Percentiles rank a stretch among this genome's conserved stretches.
Evolutionary conservation across 2,113 vertebrate genomes (phyloP).

Genomic region (Trachemys scripta): DNA sequence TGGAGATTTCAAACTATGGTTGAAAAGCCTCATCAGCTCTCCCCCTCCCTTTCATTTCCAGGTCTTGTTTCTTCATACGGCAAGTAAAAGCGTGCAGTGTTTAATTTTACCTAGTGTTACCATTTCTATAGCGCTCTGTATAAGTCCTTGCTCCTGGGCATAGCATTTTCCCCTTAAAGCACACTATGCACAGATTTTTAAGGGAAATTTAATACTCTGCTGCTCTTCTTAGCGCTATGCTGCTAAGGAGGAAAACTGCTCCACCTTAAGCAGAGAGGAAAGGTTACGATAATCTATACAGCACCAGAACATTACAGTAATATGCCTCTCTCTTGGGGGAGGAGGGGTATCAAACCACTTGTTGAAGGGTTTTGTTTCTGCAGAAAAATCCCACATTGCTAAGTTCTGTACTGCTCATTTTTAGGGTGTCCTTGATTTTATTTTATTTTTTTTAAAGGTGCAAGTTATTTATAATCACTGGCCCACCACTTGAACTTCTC

Average conservation of each 20-base stretch:
- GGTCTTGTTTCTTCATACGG: neutral
- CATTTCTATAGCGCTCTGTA: neutral
- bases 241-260: neutral
- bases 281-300: neutral
- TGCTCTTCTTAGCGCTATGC: neutral
- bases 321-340: neutral
- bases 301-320: neutral
- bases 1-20: neutral
- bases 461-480: neutral
- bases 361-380: neutral
- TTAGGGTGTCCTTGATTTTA: neutral
- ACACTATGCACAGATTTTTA: neutral
- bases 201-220: neutral
- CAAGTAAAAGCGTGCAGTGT: neutral
- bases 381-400: neutral
- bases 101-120: neutral
- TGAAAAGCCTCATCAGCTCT: neutral
- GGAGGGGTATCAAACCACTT: neutral
- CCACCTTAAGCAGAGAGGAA: neutral
- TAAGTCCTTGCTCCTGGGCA: neutral
- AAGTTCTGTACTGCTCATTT: neutral
- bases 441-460: neutral
- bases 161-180: neutral
- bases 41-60: neutral
- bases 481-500: neutral